Evolutionary conservation across 2,113 vertebrate species (phyloP).

Genomic region (Martes martes): DNA sequence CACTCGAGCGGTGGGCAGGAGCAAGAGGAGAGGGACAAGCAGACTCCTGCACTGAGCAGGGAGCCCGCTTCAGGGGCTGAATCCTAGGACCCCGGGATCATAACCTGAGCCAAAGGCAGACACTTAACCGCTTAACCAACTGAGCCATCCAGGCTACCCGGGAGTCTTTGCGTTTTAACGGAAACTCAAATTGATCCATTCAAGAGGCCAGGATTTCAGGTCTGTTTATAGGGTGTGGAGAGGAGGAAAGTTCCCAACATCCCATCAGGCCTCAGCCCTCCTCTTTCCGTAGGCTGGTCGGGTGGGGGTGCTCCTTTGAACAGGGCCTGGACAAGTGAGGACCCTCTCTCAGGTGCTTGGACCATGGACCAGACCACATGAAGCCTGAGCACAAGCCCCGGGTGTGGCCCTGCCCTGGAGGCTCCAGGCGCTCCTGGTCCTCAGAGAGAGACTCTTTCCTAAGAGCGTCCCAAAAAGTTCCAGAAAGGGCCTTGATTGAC

Average conservation of each 20-base stretch:
- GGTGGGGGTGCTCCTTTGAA: neutral
- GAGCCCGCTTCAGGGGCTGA: neutral
- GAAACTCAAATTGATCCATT: neutral
- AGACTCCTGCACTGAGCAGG: neutral
- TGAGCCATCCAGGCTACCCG: neutral
- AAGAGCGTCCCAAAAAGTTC: neutral
- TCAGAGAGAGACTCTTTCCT: neutral
- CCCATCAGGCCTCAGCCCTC: neutral
- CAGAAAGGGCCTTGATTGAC: neutral
- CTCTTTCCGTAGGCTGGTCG: neutral
- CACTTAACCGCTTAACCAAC: neutral
- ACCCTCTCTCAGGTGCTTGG: accelerated
- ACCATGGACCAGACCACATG: too few species aligned
- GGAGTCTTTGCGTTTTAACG: neutral
- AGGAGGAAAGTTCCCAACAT: neutral
- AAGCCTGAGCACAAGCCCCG: neutral
- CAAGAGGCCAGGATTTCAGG: neutral
- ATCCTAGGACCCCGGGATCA: neutral
- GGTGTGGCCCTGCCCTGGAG: neutral
- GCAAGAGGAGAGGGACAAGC: neutral
- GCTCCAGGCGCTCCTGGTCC: neutral
- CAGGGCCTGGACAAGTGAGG: neutral
- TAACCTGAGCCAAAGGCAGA: neutral
- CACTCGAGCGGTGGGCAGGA: neutral
- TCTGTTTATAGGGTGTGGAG: too few species aligned